Conservation (phyloP, 2,113 vertebrate species). For the Xenus cinereus region DNA sequence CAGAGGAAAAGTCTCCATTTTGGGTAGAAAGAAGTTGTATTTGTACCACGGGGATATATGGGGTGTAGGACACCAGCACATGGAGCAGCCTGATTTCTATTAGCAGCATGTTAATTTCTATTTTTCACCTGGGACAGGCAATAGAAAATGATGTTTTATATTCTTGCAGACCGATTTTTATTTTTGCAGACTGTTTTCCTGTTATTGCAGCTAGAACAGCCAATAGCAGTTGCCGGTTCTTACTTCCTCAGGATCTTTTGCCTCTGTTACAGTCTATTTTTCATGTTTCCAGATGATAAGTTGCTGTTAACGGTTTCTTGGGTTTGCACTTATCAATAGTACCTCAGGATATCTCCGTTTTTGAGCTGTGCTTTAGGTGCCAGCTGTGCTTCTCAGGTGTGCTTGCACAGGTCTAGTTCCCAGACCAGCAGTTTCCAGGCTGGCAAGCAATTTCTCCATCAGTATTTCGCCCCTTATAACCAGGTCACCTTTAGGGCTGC, state of each 20-base stretch:
- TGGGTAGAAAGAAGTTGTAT: background rate
- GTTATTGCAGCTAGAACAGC: background rate
- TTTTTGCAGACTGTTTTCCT: background rate
- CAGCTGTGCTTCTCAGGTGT: background rate
- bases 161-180: background rate
- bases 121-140: background rate
- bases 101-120: background rate
- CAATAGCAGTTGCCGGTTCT: background rate
- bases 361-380: background rate
- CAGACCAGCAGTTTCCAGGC: background rate
- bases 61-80: background rate
- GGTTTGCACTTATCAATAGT: background rate
- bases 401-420: background rate
- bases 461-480: background rate
- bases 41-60: background rate
- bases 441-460: background rate
- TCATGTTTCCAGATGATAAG: background rate
- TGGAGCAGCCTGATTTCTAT: background rate
- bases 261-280: background rate
- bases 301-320: background rate
- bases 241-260: background rate
- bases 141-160: background rate
- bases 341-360: background rate
- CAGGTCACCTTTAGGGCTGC: background rate
- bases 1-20: background rate